Evolutionary conservation across 2,113 vertebrate genomes (phyloP).

Genomic region (Thinocorus orbignyianus): DNA sequence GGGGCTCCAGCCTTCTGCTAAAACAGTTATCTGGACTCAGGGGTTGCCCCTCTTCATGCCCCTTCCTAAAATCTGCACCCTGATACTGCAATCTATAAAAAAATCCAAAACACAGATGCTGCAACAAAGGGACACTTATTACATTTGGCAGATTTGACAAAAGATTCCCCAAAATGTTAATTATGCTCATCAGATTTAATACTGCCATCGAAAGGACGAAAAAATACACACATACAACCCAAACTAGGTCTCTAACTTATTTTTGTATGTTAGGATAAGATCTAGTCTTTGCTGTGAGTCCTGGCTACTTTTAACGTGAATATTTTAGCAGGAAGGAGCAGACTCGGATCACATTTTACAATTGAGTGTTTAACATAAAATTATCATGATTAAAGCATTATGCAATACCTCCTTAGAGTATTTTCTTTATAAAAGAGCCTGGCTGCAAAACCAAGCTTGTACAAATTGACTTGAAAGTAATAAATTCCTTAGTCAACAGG

Average conservation of each 20-base stretch:
- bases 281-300: not conserved
- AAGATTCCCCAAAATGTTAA: not conserved
- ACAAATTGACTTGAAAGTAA: constrained; percentile 33
- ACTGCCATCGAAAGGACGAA: not conserved
- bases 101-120: not conserved
- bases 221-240: not conserved
- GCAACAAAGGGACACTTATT: not conserved
- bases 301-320: not conserved
- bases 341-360: not conserved
- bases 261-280: not conserved
- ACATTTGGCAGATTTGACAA: not conserved
- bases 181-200: not conserved
- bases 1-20: not conserved
- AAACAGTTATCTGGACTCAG: not conserved
- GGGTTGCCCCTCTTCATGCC: not conserved
- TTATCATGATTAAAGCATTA: not conserved
- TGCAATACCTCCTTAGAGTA: not conserved
- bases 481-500: constrained; percentile 59
- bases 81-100: not conserved
- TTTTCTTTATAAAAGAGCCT: constrained; percentile 19
- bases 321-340: not conserved
- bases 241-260: not conserved
- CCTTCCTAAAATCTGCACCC: not conserved
- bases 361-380: not conserved
- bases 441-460: constrained; percentile 18